These are phyloP conservation scores for Acanthis flammea DNA, from an alignment of 2,797 vertebrate genomes.

Conservation along the genomic window DNA sequence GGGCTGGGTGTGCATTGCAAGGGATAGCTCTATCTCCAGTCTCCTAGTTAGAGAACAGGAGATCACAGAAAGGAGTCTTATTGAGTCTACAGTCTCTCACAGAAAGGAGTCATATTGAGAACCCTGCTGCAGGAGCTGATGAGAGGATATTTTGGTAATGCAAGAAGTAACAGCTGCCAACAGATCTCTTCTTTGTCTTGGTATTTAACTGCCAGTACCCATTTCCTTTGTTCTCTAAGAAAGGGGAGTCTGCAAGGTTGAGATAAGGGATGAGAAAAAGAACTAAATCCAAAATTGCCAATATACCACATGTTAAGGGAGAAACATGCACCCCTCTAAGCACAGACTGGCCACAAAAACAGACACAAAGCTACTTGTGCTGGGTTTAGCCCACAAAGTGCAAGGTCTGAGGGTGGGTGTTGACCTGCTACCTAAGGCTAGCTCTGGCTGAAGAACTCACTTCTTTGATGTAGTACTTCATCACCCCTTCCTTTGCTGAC, in stretches of 20 bases:
- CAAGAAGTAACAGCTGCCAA: background rate
- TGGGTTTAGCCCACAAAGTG: background rate
- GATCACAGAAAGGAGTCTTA: background rate
- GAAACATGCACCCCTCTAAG: background rate
- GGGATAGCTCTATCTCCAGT: background rate
- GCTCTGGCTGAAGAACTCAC: slow-evolving; percentile 76
- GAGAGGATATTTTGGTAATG: background rate
- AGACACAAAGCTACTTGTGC: background rate
- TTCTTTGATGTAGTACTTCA: slow-evolving; percentile 89
- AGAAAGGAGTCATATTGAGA: background rate
- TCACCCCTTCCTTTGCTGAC: slow-evolving; percentile 82
- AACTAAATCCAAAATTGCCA: background rate
- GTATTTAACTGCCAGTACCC: background rate
- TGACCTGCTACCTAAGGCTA: background rate
- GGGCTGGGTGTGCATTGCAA: background rate
- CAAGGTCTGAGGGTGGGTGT: background rate
- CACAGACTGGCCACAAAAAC: background rate
- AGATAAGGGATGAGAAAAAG: background rate
- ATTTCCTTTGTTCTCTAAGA: background rate
- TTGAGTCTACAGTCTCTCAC: background rate
- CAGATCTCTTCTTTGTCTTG: background rate
- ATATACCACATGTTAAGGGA: background rate
- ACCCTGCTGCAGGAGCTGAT: background rate
- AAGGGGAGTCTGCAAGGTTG: background rate
- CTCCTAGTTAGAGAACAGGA: background rate